phyloP scores from a whole-genome alignment of 1,140 invertebrate species.

The Pentalonia nigronervosa region DNA sequence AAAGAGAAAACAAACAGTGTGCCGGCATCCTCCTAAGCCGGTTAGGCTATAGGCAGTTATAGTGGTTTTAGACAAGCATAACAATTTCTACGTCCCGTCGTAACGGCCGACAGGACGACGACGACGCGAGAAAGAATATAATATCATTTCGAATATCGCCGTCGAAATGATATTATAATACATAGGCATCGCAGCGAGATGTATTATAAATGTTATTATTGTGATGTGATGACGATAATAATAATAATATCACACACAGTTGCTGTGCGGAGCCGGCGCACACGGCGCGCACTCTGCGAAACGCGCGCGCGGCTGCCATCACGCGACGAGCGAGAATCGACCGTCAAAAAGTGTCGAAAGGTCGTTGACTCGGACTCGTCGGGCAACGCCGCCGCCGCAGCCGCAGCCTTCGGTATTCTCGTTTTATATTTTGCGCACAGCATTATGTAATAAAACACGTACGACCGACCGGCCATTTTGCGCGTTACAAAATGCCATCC shows the following conservation, averaged over 20 bases:
- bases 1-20: no score
- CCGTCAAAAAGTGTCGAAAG: conserved; percentile 40
- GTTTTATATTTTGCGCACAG: conserved; percentile 27
- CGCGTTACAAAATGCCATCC: conserved; percentile 5
- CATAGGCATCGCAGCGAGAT: no score
- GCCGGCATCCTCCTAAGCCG: neutral
- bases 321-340: conserved; percentile 26
- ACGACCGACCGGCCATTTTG: conserved; percentile 23
- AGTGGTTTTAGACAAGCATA: no score
- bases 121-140: no score
- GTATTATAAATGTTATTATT: no score
- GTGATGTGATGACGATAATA: no score
- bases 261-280: neutral
- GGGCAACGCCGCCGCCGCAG: neutral
- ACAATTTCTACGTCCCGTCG: no score
- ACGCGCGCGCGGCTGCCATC: neutral
- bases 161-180: no score
- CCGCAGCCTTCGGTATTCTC: conserved; percentile 41
- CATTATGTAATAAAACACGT: conserved; percentile 18
- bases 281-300: neutral
- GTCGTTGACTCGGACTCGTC: conserved; percentile 27
- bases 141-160: no score
- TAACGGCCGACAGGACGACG: no score
- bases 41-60: no score
- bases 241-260: neutral